phyloP scores from a whole-genome alignment of 1,140 invertebrate species.

The Aphelenchoides fujianensis region DNA sequence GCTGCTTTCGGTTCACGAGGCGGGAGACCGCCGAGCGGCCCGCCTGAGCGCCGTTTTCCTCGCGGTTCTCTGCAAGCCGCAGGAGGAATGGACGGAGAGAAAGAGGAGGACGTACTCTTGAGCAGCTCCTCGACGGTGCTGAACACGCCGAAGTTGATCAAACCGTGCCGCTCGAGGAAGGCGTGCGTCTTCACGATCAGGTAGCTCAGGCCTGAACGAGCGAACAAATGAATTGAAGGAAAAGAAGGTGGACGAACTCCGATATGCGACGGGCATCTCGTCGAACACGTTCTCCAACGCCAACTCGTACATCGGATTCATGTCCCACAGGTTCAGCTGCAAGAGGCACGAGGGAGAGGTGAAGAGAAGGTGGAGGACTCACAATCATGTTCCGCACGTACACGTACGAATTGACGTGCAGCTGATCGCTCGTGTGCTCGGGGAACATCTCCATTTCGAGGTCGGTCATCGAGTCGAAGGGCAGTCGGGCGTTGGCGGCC shows the following conservation, averaged over 20 bases:
- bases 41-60: background rate
- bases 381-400: conserved; percentile 64
- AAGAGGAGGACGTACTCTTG: conserved; percentile 21
- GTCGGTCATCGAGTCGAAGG: conserved; percentile 40
- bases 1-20: background rate
- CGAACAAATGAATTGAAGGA: conserved; percentile 3
- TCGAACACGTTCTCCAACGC: conserved; percentile 64
- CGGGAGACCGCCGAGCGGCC: background rate
- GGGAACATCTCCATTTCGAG: conserved; percentile 62
- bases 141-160: conserved; percentile 96
- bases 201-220: conserved; percentile 70
- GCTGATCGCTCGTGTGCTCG: conserved; percentile 28
- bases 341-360: conserved; percentile 52
- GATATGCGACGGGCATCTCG: conserved; percentile 68
- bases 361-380: conserved; percentile 4
- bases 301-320: conserved; percentile 88
- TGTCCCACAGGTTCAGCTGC: conserved; percentile 88
- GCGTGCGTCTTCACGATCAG: conserved; percentile 81
- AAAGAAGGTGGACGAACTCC: conserved; percentile 72
- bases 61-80: background rate
- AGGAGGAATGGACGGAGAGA: no score
- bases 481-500: conserved; percentile 46
- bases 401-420: conserved; percentile 33
- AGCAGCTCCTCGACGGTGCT: conserved; percentile 65
- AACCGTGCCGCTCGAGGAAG: conserved; percentile 90